phyloP scores from a whole-genome alignment of 2,888 invertebrate species.

The Antitype chi region DNA sequence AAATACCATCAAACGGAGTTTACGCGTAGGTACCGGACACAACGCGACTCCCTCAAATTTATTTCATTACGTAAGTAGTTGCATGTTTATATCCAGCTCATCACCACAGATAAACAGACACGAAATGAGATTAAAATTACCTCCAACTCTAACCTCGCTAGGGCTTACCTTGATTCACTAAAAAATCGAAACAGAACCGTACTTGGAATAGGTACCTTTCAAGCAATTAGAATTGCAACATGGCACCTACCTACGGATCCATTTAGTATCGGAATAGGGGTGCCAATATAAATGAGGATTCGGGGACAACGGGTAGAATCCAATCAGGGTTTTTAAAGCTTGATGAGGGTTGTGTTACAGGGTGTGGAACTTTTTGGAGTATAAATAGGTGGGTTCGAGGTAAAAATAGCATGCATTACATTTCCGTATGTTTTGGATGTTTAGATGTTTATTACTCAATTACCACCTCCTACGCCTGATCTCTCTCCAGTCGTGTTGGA shows the following conservation, averaged over 20 bases:
- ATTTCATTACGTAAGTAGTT: background rate
- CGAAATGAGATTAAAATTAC: conserved; percentile 3
- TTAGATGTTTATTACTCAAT: no score
- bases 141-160: background rate
- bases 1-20: no score
- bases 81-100: background rate
- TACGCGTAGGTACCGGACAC: no score
- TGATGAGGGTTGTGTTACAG: conserved; percentile 27
- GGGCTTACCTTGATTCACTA: conserved; percentile 4
- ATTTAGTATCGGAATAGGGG: conserved; percentile 40
- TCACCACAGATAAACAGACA: background rate
- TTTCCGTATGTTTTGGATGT: no score
- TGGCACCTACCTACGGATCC: conserved; percentile 32
- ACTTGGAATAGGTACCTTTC: conserved; percentile 48
- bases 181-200: conserved; percentile 11
- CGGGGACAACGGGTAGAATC: conserved; percentile 32
- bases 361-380: background rate
- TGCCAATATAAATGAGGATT: conserved; percentile 35
- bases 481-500: no score
- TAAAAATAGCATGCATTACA: no score
- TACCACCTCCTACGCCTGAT: no score
- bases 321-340: conserved; percentile 35
- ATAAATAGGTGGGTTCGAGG: background rate
- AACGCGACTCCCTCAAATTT: no score
- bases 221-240: conserved; percentile 56